Conservation (phyloP, 2,113 vertebrate species). For the Pantherophis guttatus region DNA sequence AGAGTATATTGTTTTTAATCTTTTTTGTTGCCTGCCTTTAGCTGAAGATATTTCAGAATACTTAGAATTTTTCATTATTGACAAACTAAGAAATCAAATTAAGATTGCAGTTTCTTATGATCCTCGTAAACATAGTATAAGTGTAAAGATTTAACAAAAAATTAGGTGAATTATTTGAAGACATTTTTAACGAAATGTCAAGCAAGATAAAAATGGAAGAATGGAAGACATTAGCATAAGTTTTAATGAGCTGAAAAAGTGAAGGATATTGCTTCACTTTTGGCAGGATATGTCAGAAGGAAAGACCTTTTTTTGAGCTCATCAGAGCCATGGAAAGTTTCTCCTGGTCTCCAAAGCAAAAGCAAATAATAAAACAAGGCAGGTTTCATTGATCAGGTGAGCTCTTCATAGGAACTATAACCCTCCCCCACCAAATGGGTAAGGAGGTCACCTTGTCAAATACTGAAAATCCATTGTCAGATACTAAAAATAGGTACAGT, state of each 20-base stretch:
- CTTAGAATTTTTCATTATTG: not conserved
- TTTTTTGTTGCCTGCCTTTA: not conserved
- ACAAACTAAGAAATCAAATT: not conserved
- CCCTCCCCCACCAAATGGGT: not conserved
- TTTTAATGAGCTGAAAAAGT: not conserved
- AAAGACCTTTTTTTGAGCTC: not conserved
- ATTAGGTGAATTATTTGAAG: not conserved
- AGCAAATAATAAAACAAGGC: conserved; percentile 7
- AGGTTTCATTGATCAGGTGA: not conserved
- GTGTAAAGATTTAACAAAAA: not conserved
- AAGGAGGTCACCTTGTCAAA: not conserved
- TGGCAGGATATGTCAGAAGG: not conserved
- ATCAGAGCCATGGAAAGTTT: not conserved
- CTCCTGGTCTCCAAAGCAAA: conserved; percentile 2
- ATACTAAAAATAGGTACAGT: not conserved
- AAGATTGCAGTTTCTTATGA: not conserved
- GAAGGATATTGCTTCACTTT: not conserved
- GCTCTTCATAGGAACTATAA: not conserved
- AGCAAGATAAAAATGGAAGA: not conserved
- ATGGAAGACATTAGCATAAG: not conserved
- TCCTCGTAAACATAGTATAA: not conserved
- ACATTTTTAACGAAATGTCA: not conserved
- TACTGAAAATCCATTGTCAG: not conserved
- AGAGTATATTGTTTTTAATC: not conserved
- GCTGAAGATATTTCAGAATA: not conserved